Base-by-base conservation (phyloP, 2,888 invertebrate genomes). In the Dryocosmus kuriphilus region DNA sequence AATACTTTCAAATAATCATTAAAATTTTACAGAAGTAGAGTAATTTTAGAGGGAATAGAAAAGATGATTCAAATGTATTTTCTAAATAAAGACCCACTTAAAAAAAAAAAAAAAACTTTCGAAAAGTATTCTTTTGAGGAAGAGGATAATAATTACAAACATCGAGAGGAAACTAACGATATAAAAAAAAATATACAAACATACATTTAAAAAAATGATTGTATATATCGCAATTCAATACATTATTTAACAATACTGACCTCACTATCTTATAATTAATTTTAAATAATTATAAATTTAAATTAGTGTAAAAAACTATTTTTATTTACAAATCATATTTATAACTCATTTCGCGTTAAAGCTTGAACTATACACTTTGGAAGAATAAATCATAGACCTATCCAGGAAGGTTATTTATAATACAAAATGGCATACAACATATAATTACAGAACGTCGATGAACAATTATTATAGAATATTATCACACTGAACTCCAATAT, bases 201-300 rank as follows among this genome's bases (percentile, higher is more conserved):
- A 27, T 11, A n/a, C n/a, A 46, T 62, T 62, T 6, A 32, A 27
- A 60, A 30, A 75, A 75, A n/a, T 60, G 19, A 41, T 61, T 41
- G 41, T 27, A 62, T 57, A 38, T 60, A 74, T 74, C 30, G 38
- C 11, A 51, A 51, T 55, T 51, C 16, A 71, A 71, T 51, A 86
- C 85, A 86, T 76, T 82, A 85, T 83, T 88, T 90, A 90, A 81
- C 81, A 83, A 84, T 83, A 85, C 84, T 81, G 85, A 87, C 85
- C 86, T 76, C 81, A 62, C 76, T 67, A 46, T 41, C 46, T 38
- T 11, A 24, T 41, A 24, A 35, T 35, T 35, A 41, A 22, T 41
- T 38, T 51, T 73, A 62, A 74, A 62, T n/a, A n/a, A n/a, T n/a
- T 67, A 74, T 67, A 77, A 51, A 30, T 67, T 77, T 74, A 77